These are phyloP conservation scores for Psittacula echo DNA, from an alignment of 2,797 vertebrate genomes.

Conservation along the genomic window DNA sequence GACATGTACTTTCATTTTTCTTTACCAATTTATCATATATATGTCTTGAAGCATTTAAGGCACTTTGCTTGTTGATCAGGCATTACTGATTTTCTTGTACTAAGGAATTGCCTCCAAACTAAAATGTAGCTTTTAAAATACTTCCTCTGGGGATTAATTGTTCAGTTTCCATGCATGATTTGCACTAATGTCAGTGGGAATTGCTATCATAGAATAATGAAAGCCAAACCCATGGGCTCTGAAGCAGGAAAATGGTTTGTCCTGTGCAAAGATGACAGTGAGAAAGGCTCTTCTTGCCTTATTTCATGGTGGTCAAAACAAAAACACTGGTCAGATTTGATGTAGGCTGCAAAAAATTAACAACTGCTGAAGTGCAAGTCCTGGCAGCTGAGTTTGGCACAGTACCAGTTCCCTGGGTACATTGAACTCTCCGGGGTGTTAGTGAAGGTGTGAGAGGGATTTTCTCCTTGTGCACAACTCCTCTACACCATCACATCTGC, in stretches of 20 bases:
- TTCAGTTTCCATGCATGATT: conserved; percentile 12
- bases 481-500: neutral
- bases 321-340: neutral
- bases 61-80: neutral
- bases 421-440: neutral
- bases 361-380: neutral
- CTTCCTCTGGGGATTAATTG: conserved; percentile 7
- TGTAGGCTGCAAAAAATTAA: neutral
- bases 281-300: neutral
- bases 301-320: neutral
- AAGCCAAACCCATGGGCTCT: neutral
- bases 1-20: neutral
- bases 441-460: neutral
- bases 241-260: neutral
- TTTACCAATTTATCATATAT: neutral
- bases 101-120: neutral
- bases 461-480: neutral
- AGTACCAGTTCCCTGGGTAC: neutral
- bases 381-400: neutral
- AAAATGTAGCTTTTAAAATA: conserved; percentile 1
- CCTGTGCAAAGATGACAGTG: neutral
- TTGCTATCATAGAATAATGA: neutral
- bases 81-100: neutral
- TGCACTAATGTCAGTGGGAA: neutral
- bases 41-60: neutral